Evolutionary conservation across 2,113 vertebrate species (phyloP).

Genomic region (Neoarius graeffei): DNA sequence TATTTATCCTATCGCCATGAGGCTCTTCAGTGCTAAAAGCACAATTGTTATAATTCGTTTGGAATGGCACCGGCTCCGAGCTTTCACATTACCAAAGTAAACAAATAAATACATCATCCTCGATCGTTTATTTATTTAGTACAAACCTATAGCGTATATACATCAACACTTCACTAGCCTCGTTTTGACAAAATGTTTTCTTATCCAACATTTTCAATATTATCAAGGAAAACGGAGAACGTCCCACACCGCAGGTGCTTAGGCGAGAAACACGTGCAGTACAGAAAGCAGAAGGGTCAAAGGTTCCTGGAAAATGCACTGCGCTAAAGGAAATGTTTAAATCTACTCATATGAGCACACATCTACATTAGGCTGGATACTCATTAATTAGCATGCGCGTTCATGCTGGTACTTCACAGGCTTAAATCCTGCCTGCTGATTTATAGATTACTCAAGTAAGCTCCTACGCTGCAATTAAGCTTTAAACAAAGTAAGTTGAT

Average conservation of each 20-base stretch:
- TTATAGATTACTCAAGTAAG: background rate
- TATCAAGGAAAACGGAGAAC: background rate
- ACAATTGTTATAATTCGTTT: slow-evolving; percentile 7
- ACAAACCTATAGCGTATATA: background rate
- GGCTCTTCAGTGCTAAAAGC: slow-evolving; percentile 15
- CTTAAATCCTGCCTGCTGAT: background rate
- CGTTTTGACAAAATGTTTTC: background rate
- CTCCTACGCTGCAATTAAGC: background rate
- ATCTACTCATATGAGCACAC: background rate
- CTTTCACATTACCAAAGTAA: background rate
- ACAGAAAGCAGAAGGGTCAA: background rate
- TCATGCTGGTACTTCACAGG: background rate
- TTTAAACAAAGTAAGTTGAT: too few relatives aligned
- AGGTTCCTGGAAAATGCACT: background rate
- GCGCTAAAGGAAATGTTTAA: background rate
- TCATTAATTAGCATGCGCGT: background rate
- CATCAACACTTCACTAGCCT: background rate
- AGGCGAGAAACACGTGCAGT: background rate
- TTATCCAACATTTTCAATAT: background rate
- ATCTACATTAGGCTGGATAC: background rate
- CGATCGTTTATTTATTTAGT: background rate
- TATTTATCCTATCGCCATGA: slow-evolving; percentile 38
- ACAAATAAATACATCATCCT: background rate
- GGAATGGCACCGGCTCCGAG: background rate
- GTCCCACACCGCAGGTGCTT: background rate